A percentile compares a stretch with the other conserved stretches of the same genome.
These are phyloP conservation scores for Diadegma fenestrale DNA, from an alignment of 2,888 invertebrate genomes.

Conservation along the genomic window DNA sequence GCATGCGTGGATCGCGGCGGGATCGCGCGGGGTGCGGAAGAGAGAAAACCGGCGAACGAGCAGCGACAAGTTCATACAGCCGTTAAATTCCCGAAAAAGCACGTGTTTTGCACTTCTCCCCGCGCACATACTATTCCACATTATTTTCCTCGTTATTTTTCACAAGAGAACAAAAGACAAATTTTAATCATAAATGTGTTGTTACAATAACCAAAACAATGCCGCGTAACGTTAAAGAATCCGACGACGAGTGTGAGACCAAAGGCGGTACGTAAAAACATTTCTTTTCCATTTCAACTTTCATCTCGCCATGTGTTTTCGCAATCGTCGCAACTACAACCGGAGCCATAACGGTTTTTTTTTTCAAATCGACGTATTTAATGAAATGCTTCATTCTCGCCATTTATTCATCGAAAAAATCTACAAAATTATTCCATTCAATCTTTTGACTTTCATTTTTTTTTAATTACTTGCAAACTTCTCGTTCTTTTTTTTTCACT, in stretches of 20 bases:
- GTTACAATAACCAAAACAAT: slow-evolving; percentile 64
- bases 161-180: not conserved
- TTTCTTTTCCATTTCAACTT: slow-evolving; percentile 49
- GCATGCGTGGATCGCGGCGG: slow-evolving; percentile 8
- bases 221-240: slow-evolving; percentile 73
- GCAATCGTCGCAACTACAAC: not conserved
- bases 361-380: not conserved
- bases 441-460: not conserved
- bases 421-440: not conserved
- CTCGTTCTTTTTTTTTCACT: not conserved
- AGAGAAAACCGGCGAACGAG: slow-evolving; percentile 29
- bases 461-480: not conserved
- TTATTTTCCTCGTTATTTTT: not conserved
- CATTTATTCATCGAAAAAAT: not conserved
- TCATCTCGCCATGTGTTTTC: slow-evolving; percentile 21
- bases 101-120: slow-evolving; percentile 19
- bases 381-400: not conserved
- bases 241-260: slow-evolving; percentile 73
- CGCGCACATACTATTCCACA: not conserved
- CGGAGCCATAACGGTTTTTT: slow-evolving; percentile 63
- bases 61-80: not conserved
- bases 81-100: slow-evolving; percentile 20
- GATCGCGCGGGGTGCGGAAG: slow-evolving; percentile 1
- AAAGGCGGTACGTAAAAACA: slow-evolving; percentile 72
- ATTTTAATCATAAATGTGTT: slow-evolving; percentile 42